phyloP scores from a whole-genome alignment of 2,888 invertebrate genomes.

The Epirrhoe alternata region DNA sequence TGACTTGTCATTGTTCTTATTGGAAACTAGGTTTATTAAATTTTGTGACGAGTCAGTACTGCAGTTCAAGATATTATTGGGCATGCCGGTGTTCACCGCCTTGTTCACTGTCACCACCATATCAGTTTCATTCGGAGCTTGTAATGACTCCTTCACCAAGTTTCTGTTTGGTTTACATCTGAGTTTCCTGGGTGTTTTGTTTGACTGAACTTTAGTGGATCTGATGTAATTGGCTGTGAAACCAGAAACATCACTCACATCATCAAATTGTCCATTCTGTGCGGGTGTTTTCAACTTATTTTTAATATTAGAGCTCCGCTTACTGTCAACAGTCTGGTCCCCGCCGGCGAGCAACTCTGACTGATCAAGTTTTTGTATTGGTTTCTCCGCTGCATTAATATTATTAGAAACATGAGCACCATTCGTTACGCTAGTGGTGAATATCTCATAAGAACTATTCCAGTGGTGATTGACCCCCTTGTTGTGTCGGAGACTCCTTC shows the following conservation, averaged over 20 bases:
- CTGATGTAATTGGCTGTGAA: slow-evolving; percentile 81
- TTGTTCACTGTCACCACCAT: slow-evolving; percentile 69
- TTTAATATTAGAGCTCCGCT: slow-evolving; percentile 43
- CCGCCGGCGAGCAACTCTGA: slow-evolving; percentile 47
- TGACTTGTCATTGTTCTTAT: slow-evolving; percentile 56
- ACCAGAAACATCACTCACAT: slow-evolving; percentile 79
- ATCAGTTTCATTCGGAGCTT: slow-evolving; percentile 51
- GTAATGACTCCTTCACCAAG: slow-evolving; percentile 61
- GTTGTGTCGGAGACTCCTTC: slow-evolving; percentile 68
- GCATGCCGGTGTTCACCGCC: slow-evolving; percentile 59
- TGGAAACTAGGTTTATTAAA: slow-evolving; percentile 67
- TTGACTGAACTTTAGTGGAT: slow-evolving; percentile 73
- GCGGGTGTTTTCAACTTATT: slow-evolving; percentile 32
- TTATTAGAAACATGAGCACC: slow-evolving; percentile 50
- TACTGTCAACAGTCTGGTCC: slow-evolving; percentile 49
- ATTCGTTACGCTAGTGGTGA: slow-evolving; percentile 53
- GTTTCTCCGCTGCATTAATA: slow-evolving; percentile 40
- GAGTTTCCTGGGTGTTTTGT: slow-evolving; percentile 64
- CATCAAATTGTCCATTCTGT: slow-evolving; percentile 73
- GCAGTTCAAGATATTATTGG: slow-evolving; percentile 56
- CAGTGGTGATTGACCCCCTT: slow-evolving; percentile 58
- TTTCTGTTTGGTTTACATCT: slow-evolving; percentile 63
- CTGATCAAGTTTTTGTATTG: slow-evolving; percentile 44
- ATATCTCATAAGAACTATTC: slow-evolving; percentile 65
- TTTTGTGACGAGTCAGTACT: slow-evolving; percentile 76